Evolutionary conservation across 2,888 invertebrate species (phyloP), one percentile per base, ranked within the genome.

Genomic region (Netelia inedita): DNA sequence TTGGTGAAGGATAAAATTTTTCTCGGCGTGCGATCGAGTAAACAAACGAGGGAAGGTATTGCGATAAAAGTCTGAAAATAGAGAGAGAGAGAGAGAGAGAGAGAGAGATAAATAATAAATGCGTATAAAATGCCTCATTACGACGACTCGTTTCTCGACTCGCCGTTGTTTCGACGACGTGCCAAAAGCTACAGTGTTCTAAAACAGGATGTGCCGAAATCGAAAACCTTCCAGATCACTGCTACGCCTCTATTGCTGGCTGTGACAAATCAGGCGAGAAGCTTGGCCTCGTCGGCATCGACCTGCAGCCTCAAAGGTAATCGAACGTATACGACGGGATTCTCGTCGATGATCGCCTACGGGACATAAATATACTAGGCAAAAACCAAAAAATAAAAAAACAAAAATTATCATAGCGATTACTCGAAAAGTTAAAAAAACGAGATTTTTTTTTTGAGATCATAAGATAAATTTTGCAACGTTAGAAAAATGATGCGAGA

Each of bases 61-160:
- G 43, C n/a, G 14, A 11, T 35, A 16, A 50, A 35, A 28, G 11
- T 43, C 43, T 63, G 8, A 1, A 16, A 59, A 53, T 65, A 76
- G 68, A 55, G 28, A 28, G 28, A 28, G 23, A 76, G 68, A 55
- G 28, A 28, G 28, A 28, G 23, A 23, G 23, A 23, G 28, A 28
- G 72, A 65, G 46, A 23, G 53, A 35, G 21, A 82, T 16, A 75
- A 83, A 82, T 73, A 78, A 76, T 28, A 85, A 79, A 66, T 74
- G 43, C 16, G 23, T 11, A 74, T 53, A 90, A 88, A 85, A 93
- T 93, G 93, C 93, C 93, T 81, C 93, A 93, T 74, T 93, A 93
- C 92, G 93, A 93, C 90, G 93, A 93, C 74, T 91, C 91, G 55
- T 93, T 93, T 79, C 90, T 93, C 71, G 91, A 93, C 85, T 93